phyloP scores from a whole-genome alignment of 2,113 vertebrate genomes.

The Nymphicus hollandicus region DNA sequence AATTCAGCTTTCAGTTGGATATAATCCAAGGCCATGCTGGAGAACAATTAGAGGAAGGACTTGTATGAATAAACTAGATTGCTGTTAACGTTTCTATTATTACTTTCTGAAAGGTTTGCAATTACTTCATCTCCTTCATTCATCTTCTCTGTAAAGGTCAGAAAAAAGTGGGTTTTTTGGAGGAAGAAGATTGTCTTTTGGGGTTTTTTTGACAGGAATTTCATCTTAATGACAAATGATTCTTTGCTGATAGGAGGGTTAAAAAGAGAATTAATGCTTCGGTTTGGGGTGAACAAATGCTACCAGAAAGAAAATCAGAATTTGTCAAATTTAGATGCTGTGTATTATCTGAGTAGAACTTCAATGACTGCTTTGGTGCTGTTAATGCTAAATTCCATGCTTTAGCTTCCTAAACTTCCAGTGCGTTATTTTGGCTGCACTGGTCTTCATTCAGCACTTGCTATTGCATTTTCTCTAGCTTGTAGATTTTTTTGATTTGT shows the following conservation, averaged over 20 bases:
- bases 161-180: not conserved
- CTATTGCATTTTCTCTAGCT: not conserved
- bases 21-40: slow-evolving; percentile 3
- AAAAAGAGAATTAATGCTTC: slow-evolving; percentile 2
- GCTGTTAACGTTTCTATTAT: slow-evolving; percentile 22
- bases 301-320: not conserved
- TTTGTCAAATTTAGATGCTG: not conserved
- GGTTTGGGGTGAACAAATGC: slow-evolving; percentile 3
- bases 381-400: not conserved
- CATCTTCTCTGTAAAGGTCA: slow-evolving; percentile 37
- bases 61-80: slow-evolving; percentile 46
- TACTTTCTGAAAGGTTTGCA: slow-evolving; percentile 27
- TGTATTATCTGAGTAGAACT: not conserved
- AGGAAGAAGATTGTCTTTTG: not conserved
- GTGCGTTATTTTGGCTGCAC: not conserved
- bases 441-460: not conserved
- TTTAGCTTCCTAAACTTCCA: not conserved
- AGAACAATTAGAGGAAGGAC: slow-evolving; percentile 36
- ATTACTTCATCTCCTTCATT: slow-evolving; percentile 52
- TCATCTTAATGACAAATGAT: slow-evolving; percentile 10
- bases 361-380: not conserved
- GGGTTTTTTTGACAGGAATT: not conserved
- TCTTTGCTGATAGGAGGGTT: not conserved
- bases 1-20: slow-evolving; percentile 26
- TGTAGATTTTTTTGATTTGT: not conserved